Percentiles rank a stretch among this genome's conserved stretches.
These are phyloP conservation scores for Aplysia californica DNA, from an alignment of 1,140 invertebrate genomes.

Conservation along the genomic window DNA sequence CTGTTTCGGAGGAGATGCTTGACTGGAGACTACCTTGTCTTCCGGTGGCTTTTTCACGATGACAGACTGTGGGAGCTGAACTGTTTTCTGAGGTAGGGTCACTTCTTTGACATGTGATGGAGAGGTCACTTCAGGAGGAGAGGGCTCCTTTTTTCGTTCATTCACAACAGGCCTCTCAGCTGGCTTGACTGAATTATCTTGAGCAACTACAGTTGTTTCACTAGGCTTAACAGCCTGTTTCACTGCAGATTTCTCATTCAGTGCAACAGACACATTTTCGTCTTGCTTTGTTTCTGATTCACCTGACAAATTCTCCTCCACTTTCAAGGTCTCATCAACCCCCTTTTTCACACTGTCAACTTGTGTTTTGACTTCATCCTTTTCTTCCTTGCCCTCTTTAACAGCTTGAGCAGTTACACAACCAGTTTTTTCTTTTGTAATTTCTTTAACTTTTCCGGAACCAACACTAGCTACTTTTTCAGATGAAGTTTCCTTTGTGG, in stretches of 20 bases:
- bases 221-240: neutral
- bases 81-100: no score
- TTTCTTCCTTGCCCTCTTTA: neutral
- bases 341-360: neutral
- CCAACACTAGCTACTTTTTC: no score
- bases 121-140: neutral
- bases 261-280: neutral
- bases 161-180: neutral
- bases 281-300: neutral
- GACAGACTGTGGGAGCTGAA: no score
- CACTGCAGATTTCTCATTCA: neutral
- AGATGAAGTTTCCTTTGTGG: no score
- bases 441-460: no score
- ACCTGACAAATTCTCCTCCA: neutral
- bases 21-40: no score
- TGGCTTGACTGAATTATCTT: neutral
- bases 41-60: no score
- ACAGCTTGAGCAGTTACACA: no score
- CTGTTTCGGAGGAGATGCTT: no score
- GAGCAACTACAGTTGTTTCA: neutral
- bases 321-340: neutral
- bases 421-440: no score
- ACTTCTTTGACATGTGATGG: no score
- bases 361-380: conserved; percentile 7
- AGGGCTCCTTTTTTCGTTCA: neutral